Conservation (phyloP, 2,797 vertebrate species). For the Picus viridis region DNA sequence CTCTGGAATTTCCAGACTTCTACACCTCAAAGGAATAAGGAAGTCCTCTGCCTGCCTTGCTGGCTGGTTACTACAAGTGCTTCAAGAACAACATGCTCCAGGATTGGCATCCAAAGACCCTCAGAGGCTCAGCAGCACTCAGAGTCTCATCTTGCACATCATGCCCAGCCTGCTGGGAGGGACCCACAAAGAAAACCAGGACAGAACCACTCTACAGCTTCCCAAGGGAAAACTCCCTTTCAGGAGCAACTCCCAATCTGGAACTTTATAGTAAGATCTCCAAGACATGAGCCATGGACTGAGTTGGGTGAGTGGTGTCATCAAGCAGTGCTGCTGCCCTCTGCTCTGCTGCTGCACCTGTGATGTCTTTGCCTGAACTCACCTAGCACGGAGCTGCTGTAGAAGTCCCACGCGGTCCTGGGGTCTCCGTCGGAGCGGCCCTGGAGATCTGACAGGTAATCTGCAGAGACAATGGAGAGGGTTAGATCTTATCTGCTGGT, state of each 20-base stretch:
- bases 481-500: not conserved
- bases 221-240: not conserved
- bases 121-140: not conserved
- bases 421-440: constrained; percentile 88
- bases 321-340: too few species aligned
- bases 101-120: accelerated
- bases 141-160: too few species aligned
- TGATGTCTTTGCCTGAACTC: constrained; percentile 60
- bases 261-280: not conserved
- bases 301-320: accelerated
- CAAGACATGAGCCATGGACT: accelerated
- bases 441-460: constrained; percentile 94
- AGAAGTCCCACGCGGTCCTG: constrained; percentile 92
- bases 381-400: constrained; percentile 95
- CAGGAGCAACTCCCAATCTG: not conserved
- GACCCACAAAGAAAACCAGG: not conserved
- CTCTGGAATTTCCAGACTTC: not conserved
- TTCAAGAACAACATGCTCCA: not conserved
- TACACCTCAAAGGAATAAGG: not conserved
- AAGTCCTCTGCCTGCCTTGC: not conserved
- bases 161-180: not conserved
- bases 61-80: not conserved
- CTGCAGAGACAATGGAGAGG: constrained; percentile 67
- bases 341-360: too few species aligned
- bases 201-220: not conserved